These are phyloP conservation scores for Pelvicachromis taeniatus DNA, from an alignment of 2,113 vertebrate genomes.

Conservation along the genomic window DNA sequence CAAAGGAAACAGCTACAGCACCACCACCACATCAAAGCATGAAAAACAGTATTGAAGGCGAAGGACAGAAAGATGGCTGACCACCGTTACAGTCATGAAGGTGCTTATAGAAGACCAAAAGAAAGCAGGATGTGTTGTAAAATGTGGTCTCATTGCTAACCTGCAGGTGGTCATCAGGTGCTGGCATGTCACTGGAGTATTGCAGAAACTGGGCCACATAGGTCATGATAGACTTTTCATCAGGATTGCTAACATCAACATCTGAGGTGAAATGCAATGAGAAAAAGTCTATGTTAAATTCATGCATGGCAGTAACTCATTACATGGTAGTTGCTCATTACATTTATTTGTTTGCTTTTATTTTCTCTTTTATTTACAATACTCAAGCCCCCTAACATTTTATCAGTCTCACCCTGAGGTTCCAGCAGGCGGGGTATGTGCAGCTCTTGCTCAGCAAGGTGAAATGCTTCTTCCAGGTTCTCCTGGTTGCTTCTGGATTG, in stretches of 20 bases:
- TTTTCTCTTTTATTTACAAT: background rate
- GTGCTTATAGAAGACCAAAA: background rate
- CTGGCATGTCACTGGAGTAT: conserved; percentile 76
- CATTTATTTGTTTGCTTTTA: background rate
- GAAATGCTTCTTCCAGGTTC: conserved; percentile 87
- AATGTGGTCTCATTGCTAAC: conserved; percentile 54
- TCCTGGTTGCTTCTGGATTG: conserved; percentile 77
- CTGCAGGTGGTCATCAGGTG: conserved; percentile 66
- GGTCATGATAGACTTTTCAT: conserved; percentile 94
- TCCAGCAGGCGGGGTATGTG: conserved; percentile 87
- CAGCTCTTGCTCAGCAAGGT: conserved; percentile 81
- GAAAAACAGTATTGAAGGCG: background rate
- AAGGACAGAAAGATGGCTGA: background rate
- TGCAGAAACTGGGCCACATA: conserved; percentile 90
- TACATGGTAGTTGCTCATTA: background rate
- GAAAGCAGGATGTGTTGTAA: background rate
- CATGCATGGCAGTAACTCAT: background rate
- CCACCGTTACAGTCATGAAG: background rate
- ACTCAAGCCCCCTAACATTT: background rate
- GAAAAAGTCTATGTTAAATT: background rate
- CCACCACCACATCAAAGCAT: background rate
- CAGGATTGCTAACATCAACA: conserved; percentile 80
- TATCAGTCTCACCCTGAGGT: conserved; percentile 77
- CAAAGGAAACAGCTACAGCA: conserved; percentile 43
- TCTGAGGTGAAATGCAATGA: conserved; percentile 64